Percentiles rank a stretch among this genome's conserved stretches.
Evolutionary conservation across 2,113 vertebrate genomes (phyloP).

Genomic region (Labeo rohita): DNA sequence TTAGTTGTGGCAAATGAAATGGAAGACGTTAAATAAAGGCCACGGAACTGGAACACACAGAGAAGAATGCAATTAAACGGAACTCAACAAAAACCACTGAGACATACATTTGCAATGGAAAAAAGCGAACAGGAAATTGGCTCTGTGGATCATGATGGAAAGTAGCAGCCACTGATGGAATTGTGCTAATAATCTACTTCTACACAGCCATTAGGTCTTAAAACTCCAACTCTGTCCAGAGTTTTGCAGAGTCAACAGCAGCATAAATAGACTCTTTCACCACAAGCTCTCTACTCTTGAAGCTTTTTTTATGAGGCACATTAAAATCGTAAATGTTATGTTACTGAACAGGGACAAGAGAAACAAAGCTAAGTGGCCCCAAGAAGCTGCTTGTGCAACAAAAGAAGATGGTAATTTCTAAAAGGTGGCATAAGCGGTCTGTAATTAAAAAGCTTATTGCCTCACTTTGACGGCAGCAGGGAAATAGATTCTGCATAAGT

Average conservation of each 20-base stretch:
- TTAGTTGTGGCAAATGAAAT: constrained; percentile 43
- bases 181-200: constrained; percentile 20
- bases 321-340: not conserved
- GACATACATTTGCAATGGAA: not conserved
- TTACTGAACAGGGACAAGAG: not conserved
- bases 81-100: constrained; percentile 33
- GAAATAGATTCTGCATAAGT: constrained; percentile 40
- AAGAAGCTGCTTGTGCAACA: constrained; percentile 47
- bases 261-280: not conserved
- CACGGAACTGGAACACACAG: constrained; percentile 9
- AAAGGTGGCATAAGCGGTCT: constrained; percentile 35
- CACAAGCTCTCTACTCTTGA: not conserved
- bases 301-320: not conserved
- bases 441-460: constrained; percentile 55
- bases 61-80: constrained; percentile 17
- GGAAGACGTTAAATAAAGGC: constrained; percentile 44
- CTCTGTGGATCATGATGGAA: constrained; percentile 1
- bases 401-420: constrained; percentile 50
- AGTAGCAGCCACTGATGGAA: constrained; percentile 1
- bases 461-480: constrained; percentile 20
- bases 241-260: not conserved
- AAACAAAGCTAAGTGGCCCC: constrained; percentile 49
- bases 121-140: constrained; percentile 1
- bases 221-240: not conserved
- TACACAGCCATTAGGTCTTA: not conserved